Base-by-base conservation (phyloP, 2,113 vertebrate genomes). In the Podarcis raffonei region DNA sequence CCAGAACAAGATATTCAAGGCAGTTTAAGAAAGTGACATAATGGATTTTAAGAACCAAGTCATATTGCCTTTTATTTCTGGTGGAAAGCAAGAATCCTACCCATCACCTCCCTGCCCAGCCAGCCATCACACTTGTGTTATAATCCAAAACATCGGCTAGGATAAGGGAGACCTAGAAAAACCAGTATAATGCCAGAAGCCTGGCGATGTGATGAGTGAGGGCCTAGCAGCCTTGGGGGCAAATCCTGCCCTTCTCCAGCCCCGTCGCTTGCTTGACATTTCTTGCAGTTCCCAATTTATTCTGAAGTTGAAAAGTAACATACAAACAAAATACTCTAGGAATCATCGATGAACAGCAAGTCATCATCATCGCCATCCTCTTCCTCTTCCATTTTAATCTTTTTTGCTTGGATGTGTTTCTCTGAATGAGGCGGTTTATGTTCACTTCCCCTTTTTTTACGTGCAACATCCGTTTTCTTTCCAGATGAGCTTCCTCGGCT, bases 391-490 rank as follows among this genome's bases (percentile, higher is more conserved):
- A 91, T 90, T 80, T 94, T 96, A 8, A 65, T 59, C 91, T 96
- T 97, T 93, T 97, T 97, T 76, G 94, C 89, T 62, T 92, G 91
- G 23, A 91, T 32, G 2, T 78, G 95, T 90, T 42, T 93, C 90
- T 91, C 92, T 94, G 86, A 96, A 93, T 91, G 96, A 90, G 91
- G 91, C 5, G 92, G 89, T 87, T 95, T 97, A 81, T 71, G 95
- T 48, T 96, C 94, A 76, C 96, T 92, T 20, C 94, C 93, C 23
- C 97, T 94, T 91, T 97, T 98, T 91, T 94, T 94, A 0, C 0
- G 30, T 48, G 92, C 83, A 16, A 86, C 79, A 3, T 91, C 89
- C 16, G 53, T 62, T 87, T 66, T 30, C 87, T 83, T 91, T 37
- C 30, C 87, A 79, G 81, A 83, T 69, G 79, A 85, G 84, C 32